These are phyloP conservation scores for Cyprinodon diabolis DNA, from an alignment of 2,797 vertebrate species.

Conservation along the genomic window DNA sequence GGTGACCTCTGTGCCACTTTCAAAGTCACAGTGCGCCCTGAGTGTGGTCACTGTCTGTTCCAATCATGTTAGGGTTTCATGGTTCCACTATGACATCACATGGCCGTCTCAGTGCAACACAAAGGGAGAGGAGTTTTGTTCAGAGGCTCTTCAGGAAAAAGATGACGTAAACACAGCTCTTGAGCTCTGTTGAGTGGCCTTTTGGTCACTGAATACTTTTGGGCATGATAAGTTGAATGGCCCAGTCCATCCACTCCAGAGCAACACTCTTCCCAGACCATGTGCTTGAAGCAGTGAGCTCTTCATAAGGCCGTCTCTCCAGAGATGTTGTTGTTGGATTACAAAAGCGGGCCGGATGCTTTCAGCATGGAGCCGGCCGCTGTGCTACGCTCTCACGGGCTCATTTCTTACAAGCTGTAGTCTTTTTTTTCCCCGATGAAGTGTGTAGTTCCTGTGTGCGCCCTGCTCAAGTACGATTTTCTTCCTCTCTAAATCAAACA, in stretches of 20 bases:
- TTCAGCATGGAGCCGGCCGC: slow-evolving; percentile 78
- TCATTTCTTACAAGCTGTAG: slow-evolving; percentile 75
- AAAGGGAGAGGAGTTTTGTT: slow-evolving; percentile 55
- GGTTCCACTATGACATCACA: slow-evolving; percentile 23
- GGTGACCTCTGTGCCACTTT: slow-evolving; percentile 38
- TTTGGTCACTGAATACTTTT: slow-evolving; percentile 76
- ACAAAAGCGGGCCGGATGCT: slow-evolving; percentile 81
- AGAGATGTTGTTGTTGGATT: slow-evolving; percentile 82
- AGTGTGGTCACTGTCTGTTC: slow-evolving; percentile 21
- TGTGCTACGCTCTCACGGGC: slow-evolving; percentile 75
- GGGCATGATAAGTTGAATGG: slow-evolving; percentile 74
- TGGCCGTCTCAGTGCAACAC: slow-evolving; percentile 32
- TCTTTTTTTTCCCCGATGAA: slow-evolving; percentile 75
- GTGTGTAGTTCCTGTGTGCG: slow-evolving; percentile 81
- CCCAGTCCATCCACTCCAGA: slow-evolving; percentile 66
- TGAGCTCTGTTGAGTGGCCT: slow-evolving; percentile 70
- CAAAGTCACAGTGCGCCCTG: slow-evolving; percentile 21
- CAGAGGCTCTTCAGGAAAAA: slow-evolving; percentile 60
- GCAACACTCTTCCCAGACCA: slow-evolving; percentile 65
- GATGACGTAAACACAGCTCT: slow-evolving; percentile 77
- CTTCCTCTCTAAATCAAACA: slow-evolving; percentile 79
- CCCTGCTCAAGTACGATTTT: slow-evolving; percentile 71
- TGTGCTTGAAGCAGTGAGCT: slow-evolving; percentile 68
- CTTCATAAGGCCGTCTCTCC: slow-evolving; percentile 75
- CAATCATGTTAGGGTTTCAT: neutral